Evolutionary conservation across 2,113 vertebrate species (phyloP).

Genomic region (Cygnus atratus): DNA sequence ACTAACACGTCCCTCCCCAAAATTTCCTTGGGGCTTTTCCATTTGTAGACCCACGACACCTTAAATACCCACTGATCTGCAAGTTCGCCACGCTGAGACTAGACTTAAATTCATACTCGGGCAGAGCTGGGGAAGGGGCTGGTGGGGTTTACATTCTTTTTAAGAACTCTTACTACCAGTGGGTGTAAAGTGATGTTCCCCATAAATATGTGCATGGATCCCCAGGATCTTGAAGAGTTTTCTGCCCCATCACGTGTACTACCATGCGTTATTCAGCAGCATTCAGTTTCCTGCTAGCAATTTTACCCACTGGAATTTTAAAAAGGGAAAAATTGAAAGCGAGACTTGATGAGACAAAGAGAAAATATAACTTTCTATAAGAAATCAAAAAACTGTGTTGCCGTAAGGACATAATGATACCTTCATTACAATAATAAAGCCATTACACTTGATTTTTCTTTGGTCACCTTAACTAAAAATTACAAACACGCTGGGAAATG

Average conservation of each 20-base stretch:
- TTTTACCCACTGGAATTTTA: not conserved
- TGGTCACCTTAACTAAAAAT: not conserved
- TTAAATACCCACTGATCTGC: not conserved
- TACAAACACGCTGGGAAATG: not conserved
- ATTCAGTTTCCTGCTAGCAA: not conserved
- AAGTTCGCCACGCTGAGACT: not conserved
- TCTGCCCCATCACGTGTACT: not conserved
- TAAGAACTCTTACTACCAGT: not conserved
- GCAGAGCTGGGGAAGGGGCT: not conserved
- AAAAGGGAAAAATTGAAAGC: not conserved
- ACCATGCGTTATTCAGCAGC: not conserved
- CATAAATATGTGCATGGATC: not conserved
- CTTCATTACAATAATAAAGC: not conserved
- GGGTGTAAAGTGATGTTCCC: not conserved
- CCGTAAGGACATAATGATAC: not conserved
- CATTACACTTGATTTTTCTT: not conserved
- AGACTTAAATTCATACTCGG: not conserved
- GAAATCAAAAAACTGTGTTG: not conserved
- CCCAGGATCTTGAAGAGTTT: not conserved
- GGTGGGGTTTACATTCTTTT: not conserved
- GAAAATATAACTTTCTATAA: not conserved
- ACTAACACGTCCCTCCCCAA: not conserved
- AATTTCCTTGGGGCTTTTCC: not conserved
- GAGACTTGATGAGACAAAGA: not conserved
- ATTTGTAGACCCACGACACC: rapidly evolving